Conservation (phyloP, 2,888 invertebrate genomes). For the Amphipoea lucens region DNA sequence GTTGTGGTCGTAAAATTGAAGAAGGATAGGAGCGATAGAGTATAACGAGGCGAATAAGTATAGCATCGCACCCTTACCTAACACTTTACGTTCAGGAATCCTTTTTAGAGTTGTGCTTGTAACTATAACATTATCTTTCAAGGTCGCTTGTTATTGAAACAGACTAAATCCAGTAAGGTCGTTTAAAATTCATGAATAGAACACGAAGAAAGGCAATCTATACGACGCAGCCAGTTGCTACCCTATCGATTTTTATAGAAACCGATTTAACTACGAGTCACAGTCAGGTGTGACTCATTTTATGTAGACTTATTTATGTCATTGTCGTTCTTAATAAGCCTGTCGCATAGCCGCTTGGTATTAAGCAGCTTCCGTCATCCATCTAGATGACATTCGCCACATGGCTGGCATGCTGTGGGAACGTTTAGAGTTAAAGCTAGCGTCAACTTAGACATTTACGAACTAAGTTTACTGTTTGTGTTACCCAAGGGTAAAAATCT, state of each 20-base stretch:
- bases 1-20: neutral
- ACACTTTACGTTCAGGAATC: constrained; percentile 18
- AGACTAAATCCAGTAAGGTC: neutral
- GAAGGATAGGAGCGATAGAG: neutral
- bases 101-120: constrained; percentile 1
- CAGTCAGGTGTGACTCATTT: constrained; percentile 38
- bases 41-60: constrained; percentile 6
- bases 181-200: constrained; percentile 17
- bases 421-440: neutral
- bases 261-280: constrained; percentile 2
- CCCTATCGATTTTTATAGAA: constrained; percentile 32
- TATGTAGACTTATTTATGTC: constrained; percentile 31
- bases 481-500: neutral
- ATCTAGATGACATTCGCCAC: constrained; percentile 16
- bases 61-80: neutral
- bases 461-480: neutral
- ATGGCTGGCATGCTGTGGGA: neutral
- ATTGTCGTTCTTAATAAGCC: constrained; percentile 28
- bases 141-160: constrained; percentile 1
- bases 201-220: constrained; percentile 28
- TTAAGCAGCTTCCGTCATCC: constrained; percentile 32
- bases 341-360: constrained; percentile 9
- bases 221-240: constrained; percentile 24
- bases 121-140: constrained; percentile 18
- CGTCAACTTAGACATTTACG: neutral